phyloP scores from a whole-genome alignment of 2,113 vertebrate genomes.

The Oenanthe melanoleuca region DNA sequence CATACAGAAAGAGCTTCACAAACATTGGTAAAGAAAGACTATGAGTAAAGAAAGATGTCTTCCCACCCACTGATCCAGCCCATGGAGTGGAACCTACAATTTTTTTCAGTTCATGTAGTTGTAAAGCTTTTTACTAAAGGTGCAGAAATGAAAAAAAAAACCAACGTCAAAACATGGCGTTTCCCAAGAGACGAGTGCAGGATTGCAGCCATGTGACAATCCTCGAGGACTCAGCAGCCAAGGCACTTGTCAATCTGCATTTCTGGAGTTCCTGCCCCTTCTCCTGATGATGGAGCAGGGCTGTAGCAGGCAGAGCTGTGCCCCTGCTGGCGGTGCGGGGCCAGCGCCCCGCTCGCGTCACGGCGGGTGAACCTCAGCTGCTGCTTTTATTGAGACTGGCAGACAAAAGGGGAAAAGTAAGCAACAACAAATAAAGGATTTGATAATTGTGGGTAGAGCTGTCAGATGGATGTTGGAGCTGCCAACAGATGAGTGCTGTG shows the following conservation, averaged over 20 bases:
- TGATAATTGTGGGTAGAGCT: background rate
- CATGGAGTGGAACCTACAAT: background rate
- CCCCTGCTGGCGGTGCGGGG: background rate
- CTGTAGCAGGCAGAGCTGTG: background rate
- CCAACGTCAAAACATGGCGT: background rate
- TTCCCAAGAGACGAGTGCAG: background rate
- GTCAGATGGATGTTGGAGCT: background rate
- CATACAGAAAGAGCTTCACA: background rate
- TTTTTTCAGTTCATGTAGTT: background rate
- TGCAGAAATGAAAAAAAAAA: background rate
- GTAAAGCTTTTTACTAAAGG: background rate
- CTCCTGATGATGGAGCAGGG: background rate
- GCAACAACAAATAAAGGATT: background rate
- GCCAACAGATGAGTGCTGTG: background rate
- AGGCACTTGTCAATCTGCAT: background rate
- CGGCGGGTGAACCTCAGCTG: background rate
- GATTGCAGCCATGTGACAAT: background rate
- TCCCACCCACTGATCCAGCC: background rate
- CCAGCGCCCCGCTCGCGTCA: background rate
- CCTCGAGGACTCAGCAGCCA: background rate
- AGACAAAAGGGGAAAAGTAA: constrained; percentile 50
- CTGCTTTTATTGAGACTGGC: background rate
- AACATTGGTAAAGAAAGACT: background rate
- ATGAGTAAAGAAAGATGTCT: background rate
- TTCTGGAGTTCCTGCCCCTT: constrained; percentile 1